phyloP scores from a whole-genome alignment of 1,140 invertebrate species.

The Drosophila erecta region DNA sequence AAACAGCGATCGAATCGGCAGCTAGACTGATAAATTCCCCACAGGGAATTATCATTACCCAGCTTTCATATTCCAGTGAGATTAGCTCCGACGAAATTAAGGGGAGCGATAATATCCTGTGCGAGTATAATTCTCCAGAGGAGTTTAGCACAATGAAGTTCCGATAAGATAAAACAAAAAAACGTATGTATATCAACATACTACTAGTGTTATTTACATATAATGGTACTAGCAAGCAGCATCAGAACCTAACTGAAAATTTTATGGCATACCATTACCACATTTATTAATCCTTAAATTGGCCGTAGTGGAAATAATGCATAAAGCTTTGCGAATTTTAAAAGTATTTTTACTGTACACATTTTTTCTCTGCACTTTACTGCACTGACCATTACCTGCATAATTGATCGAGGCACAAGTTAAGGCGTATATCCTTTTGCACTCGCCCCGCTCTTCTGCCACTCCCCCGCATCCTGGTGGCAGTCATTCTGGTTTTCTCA shows the following conservation, averaged over 20 bases:
- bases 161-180: background rate
- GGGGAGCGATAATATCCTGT: background rate
- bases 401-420: constrained; percentile 48
- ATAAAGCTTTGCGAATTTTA: too few species aligned
- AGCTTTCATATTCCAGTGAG: background rate
- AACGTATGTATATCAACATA: too few species aligned
- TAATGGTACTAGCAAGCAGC: too few species aligned
- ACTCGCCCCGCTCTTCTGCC: constrained; percentile 5
- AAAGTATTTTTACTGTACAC: constrained; percentile 1
- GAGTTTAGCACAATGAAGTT: background rate
- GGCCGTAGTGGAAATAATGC: too few species aligned
- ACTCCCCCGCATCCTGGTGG: constrained; percentile 25
- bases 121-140: too few species aligned
- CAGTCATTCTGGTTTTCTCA: constrained; percentile 45
- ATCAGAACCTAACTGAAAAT: too few species aligned
- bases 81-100: background rate
- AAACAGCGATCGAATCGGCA: constrained; percentile 10
- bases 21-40: background rate
- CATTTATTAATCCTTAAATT: too few species aligned
- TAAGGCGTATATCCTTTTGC: constrained; percentile 40
- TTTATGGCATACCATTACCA: too few species aligned
- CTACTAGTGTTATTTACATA: too few species aligned
- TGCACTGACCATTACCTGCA: constrained; percentile 25
- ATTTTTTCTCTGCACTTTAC: constrained; percentile 3
- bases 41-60: background rate